Evolutionary conservation across 2,888 invertebrate species (phyloP), one percentile per base, ranked within the genome.

Genomic region (Sepiola atlantica): DNA sequence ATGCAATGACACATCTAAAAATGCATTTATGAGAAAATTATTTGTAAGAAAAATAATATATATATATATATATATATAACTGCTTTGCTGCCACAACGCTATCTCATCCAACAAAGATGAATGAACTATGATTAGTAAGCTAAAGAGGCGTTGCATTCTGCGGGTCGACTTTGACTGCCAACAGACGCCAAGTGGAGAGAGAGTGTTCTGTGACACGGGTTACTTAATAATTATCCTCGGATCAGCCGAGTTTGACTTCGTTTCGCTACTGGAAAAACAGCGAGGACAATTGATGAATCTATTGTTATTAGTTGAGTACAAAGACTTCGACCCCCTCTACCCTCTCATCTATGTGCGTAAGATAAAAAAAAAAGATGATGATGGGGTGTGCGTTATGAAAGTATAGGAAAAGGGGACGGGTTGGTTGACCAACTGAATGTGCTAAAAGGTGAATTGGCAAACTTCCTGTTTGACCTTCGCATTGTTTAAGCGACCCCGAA

Each of bases 211-310:
- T 77, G 77, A n/a, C 77, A 77, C 77, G 0, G n/a, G 77, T 77
- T 77, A 77, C 77, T 77, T 77, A 77, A 77, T 77, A 77, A 77
- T 77, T 77, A 77, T 77, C 14, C n/a, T 77, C n/a, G n/a, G n/a
- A 77, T n/a, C n/a, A 77, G 77, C 28, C 77, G 12, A 77, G 28
- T 77, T 32, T 77, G 77, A n/a, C 77, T 77, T 77, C n/a, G 4
- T 18, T n/a, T 32, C 16, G n/a, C n/a, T n/a, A n/a, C n/a, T n/a
- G 45, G 8, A 45, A 45, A 45, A 45, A 45, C 2, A 45, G 45
- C 8, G 45, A 45, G 45, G 77, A 77, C 77, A 77, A 77, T 32
- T 77, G 12, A 77, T n/a, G n/a, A 77, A 77, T 77, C n/a, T 77
- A n/a, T n/a, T 77, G 18, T 77, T 77, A 77, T 77, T 77, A 12